Percentiles rank a stretch among this genome's conserved stretches.
phyloP scores from a whole-genome alignment of 2,888 invertebrate genomes.

The Volucella inflata region DNA sequence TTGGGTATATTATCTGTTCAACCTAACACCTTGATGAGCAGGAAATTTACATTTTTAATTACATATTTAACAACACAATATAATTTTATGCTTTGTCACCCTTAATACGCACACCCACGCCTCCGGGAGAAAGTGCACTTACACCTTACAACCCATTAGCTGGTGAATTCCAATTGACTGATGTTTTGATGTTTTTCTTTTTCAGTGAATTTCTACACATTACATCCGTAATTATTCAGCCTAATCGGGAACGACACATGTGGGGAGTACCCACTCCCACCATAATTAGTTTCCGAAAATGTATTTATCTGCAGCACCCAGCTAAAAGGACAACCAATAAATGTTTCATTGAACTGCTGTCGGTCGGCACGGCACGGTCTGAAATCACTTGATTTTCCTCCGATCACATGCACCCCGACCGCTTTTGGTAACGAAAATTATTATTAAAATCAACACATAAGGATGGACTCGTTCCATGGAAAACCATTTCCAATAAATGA shows the following conservation, averaged over 20 bases:
- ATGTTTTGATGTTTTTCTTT: no score
- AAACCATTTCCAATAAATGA: not conserved
- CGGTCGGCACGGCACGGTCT: slow-evolving; percentile 53
- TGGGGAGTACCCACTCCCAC: slow-evolving; percentile 6
- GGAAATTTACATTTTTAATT: no score
- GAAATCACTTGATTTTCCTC: slow-evolving; percentile 38
- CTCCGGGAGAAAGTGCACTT: no score
- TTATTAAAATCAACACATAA: slow-evolving; percentile 71
- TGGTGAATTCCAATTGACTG: no score
- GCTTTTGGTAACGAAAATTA: slow-evolving; percentile 41
- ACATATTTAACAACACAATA: no score
- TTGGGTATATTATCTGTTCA: no score
- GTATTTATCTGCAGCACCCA: slow-evolving; percentile 57
- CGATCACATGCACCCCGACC: not conserved
- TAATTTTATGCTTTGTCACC: no score
- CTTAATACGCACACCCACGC: no score
- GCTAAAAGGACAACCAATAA: slow-evolving; percentile 67
- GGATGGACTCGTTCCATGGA: slow-evolving; percentile 8
- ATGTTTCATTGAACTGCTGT: slow-evolving; percentile 63
- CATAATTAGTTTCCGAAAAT: slow-evolving; percentile 60
- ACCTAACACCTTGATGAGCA: no score
- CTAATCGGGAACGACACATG: slow-evolving; percentile 39
- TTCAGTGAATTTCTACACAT: slow-evolving; percentile 52
- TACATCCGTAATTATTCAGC: slow-evolving; percentile 54
- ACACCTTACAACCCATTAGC: no score